phyloP scores from a whole-genome alignment of 1,140 invertebrate species.

The Orius insidiosus region DNA sequence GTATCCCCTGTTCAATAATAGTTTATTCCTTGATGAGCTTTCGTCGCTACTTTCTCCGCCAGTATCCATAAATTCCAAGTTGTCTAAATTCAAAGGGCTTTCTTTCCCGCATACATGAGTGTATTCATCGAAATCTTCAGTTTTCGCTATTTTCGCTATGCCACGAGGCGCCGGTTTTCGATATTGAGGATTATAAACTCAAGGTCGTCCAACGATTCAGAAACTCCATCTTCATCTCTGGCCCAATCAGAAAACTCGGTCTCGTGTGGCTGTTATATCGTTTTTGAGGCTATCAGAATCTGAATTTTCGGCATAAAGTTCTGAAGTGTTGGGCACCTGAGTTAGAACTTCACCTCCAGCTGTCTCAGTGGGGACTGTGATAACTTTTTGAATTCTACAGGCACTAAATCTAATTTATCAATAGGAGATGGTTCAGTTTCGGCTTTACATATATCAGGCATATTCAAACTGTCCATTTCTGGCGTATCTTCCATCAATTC shows the following conservation, averaged over 20 bases:
- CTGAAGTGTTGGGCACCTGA: conserved; percentile 21
- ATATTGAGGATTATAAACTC: conserved; percentile 39
- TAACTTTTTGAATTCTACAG: conserved; percentile 17
- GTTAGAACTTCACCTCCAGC: conserved; percentile 17
- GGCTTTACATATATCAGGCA: conserved; percentile 19
- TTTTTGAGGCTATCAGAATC: conserved; percentile 26
- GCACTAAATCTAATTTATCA: conserved; percentile 17
- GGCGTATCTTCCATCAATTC: conserved; percentile 40
- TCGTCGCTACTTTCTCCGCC: conserved; percentile 27
- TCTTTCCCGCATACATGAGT: conserved; percentile 28
- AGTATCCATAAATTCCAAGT: conserved; percentile 59
- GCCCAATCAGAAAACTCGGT: conserved; percentile 75
- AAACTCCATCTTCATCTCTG: conserved; percentile 47
- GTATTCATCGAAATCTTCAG: conserved; percentile 25
- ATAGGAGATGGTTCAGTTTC: conserved; percentile 7
- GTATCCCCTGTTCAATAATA: conserved; percentile 42
- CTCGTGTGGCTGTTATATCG: conserved; percentile 49
- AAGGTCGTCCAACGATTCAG: conserved; percentile 50
- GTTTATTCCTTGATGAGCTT: conserved; percentile 27
- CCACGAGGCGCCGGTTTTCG: conserved; percentile 26
- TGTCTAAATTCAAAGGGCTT: conserved; percentile 27
- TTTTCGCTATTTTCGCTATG: conserved; percentile 25
- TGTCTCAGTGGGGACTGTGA: conserved; percentile 16
- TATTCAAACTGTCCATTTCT: conserved; percentile 17
- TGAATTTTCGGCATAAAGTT: conserved; percentile 29